Percentiles rank a stretch among this genome's conserved stretches.
These are phyloP conservation scores for Cynopterus brachyotis DNA, from an alignment of 2,113 vertebrate genomes.

Conservation along the genomic window DNA sequence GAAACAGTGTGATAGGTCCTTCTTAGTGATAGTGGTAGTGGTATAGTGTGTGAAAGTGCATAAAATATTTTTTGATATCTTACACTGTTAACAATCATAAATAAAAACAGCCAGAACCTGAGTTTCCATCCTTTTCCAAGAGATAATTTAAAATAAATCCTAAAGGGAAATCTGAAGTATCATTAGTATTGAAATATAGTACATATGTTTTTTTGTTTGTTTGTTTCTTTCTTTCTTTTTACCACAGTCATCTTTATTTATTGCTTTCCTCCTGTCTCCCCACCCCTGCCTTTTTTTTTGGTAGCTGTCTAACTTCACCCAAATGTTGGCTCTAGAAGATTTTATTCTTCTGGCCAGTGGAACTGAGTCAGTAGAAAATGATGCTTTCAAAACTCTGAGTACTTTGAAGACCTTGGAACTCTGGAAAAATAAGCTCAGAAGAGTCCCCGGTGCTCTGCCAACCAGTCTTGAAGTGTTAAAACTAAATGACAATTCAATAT, in stretches of 20 bases:
- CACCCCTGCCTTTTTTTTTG: not conserved
- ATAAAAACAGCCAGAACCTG: not conserved
- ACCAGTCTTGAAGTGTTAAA: slow-evolving; percentile 85
- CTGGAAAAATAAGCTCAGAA: slow-evolving; percentile 88
- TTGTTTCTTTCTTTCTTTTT: too few relatives aligned
- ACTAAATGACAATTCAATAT: slow-evolving; percentile 87
- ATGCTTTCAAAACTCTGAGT: slow-evolving; percentile 84
- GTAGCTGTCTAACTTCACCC: slow-evolving; percentile 83
- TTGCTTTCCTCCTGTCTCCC: not conserved
- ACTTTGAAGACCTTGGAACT: slow-evolving; percentile 86
- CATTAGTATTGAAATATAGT: slow-evolving; percentile 3
- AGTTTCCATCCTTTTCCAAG: not conserved
- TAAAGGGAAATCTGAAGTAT: not conserved
- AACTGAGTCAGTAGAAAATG: slow-evolving; percentile 84
- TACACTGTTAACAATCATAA: not conserved
- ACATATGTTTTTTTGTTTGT: not conserved
- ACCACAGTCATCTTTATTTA: not conserved
- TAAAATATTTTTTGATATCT: not conserved
- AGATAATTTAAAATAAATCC: not conserved
- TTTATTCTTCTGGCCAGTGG: slow-evolving; percentile 86
- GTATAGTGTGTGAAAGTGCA: slow-evolving; percentile 13
- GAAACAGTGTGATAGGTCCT: too few relatives aligned
- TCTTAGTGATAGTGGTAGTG: too few relatives aligned
- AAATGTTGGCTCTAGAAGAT: slow-evolving; percentile 85
- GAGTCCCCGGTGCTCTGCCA: slow-evolving; percentile 83